phyloP scores from a whole-genome alignment of 2,797 vertebrate genomes.

The Paramormyrops hopkinsi region DNA sequence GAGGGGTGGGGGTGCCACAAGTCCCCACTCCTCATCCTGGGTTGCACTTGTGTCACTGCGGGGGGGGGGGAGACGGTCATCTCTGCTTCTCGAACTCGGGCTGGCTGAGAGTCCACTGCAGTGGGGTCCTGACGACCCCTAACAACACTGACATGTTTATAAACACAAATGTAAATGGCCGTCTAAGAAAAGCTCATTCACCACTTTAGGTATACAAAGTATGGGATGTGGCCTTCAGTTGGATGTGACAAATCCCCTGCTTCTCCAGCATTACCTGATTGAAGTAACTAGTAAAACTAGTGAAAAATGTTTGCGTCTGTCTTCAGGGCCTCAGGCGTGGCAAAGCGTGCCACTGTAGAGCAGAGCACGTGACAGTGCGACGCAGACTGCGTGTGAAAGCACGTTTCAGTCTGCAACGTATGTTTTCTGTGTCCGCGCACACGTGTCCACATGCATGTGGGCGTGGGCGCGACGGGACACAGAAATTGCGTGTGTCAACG shows the following conservation, averaged over 20 bases:
- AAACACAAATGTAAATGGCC: neutral
- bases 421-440: neutral
- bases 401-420: neutral
- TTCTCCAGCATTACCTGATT: neutral
- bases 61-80: slow-evolving; percentile 12
- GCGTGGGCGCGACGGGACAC: neutral
- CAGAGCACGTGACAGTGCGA: neutral
- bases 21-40: neutral
- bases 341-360: neutral
- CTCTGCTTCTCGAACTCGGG: neutral
- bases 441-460: neutral
- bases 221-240: neutral
- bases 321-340: neutral
- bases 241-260: neutral
- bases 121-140: slow-evolving; percentile 16
- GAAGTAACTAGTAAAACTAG: neutral
- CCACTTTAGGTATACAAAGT: neutral
- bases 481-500: slow-evolving; percentile 14
- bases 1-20: slow-evolving; percentile 11
- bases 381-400: neutral
- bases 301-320: neutral
- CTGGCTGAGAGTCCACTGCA: neutral
- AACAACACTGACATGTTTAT: slow-evolving; percentile 11
- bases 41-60: neutral
- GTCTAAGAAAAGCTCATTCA: neutral